Evolutionary conservation across 2,888 invertebrate species (phyloP).

Genomic region (Acleris literana): DNA sequence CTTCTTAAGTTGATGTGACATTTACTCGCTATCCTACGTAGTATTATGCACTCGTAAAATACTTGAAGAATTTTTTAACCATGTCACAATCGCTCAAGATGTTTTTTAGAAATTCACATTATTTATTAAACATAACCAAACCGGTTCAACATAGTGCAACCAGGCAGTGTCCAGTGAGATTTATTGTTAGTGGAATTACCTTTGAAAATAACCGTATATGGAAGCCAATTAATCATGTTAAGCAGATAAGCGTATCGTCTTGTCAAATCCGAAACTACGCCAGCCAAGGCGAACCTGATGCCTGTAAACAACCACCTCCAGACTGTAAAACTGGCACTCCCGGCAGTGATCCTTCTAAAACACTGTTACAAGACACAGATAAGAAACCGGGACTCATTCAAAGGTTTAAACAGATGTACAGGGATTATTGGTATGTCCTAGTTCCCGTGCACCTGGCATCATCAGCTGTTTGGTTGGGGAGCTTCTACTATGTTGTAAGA

Average conservation of each 20-base stretch:
- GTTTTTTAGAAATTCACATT: conserved; percentile 59
- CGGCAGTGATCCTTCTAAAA: conserved; percentile 41
- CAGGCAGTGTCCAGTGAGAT: conserved; percentile 54
- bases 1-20: neutral
- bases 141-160: conserved; percentile 61
- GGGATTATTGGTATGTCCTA: conserved; percentile 98
- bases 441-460: conserved; percentile 96
- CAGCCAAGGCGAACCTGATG: conserved; percentile 44
- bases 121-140: conserved; percentile 60
- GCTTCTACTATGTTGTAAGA: conserved; percentile 93
- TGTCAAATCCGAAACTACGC: conserved; percentile 50
- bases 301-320: conserved; percentile 43
- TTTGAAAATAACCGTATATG: conserved; percentile 50
- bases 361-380: conserved; percentile 46
- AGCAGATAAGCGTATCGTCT: conserved; percentile 44
- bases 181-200: conserved; percentile 57
- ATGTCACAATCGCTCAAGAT: conserved; percentile 70
- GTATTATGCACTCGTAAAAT: conserved; percentile 23
- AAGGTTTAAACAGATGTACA: conserved; percentile 95
- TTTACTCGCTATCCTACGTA: neutral
- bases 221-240: conserved; percentile 45
- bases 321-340: no score
- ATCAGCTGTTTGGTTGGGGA: conserved; percentile 93
- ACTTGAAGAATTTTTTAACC: conserved; percentile 26
- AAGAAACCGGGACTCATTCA: conserved; percentile 87